Percentiles rank a stretch among this genome's conserved stretches.
Conservation (phyloP, 2,797 vertebrate species). For the Catostomus latipinnis region DNA sequence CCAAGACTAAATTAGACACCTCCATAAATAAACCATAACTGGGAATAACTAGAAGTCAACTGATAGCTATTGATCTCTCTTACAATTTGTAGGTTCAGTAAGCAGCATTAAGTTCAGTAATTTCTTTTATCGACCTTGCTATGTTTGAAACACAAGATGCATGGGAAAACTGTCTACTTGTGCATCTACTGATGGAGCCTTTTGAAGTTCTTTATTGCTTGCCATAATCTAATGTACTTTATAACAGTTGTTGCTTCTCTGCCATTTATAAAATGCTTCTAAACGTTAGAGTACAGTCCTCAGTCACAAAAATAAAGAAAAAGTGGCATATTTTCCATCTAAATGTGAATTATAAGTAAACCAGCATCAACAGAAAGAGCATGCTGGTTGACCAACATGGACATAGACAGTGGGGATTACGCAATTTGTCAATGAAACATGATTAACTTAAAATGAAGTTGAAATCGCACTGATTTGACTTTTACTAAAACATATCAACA, state of each 20-base stretch:
- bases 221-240: background rate
- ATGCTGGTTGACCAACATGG: no score
- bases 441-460: no score
- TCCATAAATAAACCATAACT: conserved; percentile 3
- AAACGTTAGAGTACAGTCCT: background rate
- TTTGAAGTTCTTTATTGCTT: background rate
- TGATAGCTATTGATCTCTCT: conserved; percentile 33
- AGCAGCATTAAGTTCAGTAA: background rate
- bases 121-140: conserved; percentile 14
- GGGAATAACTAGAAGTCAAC: conserved; percentile 13
- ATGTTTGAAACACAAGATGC: conserved; percentile 5
- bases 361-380: no score
- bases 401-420: no score
- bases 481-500: no score
- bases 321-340: conserved; percentile 13
- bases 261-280: background rate
- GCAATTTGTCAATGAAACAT: no score
- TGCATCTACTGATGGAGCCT: background rate
- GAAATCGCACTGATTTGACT: no score
- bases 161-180: background rate
- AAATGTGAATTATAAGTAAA: conserved; percentile 2
- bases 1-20: background rate
- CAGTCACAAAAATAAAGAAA: background rate
- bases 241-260: background rate
- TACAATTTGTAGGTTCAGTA: background rate